Base-by-base conservation (phyloP, 2,113 vertebrate species). In the Gadus macrocephalus region DNA sequence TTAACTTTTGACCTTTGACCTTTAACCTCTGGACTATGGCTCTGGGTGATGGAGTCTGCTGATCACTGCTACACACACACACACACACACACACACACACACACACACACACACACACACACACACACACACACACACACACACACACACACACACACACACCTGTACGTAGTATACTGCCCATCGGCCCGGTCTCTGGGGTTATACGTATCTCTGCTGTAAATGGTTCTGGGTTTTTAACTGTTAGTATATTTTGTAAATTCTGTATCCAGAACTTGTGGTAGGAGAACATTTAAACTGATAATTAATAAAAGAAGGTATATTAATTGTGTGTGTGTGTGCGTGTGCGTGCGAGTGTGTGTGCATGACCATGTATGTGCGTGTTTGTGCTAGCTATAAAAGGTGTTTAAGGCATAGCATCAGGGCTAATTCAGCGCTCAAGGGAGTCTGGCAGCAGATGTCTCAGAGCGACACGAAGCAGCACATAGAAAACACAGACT, bases 231-330 rank as follows among this genome's bases (percentile, higher is more conserved):
- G 65, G 82, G 69, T 72, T 3, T 62, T 85, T 66, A 66, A 73
- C 70, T 86, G 77, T 78, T 67, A 15, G 68, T 84, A 67, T 83
- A 75, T 86, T 86, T 83, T 83, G 66, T 81, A 77, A 71, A 61
- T 66, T 74, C 15, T 64, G 67, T 78, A 74, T 84, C 31, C 72
- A 79, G 25, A 66, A 63, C 81, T 82, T 76, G 75, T 80, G 70
- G 72, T 79, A 64, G 73, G 81, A 62, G 72, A 71, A 73, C 62
- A 35, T 28, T 35, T 53, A 62, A 62, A 58, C 42, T 49, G n/a
- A 58, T 58, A n/a, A 16, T 55, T 11, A 55, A 55, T 55, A 55
- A 11, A 15, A 55, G 53, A 55, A n/a, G 55, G n/a, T 2, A 58
- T n/a, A 58, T 17, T 5, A 58, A 58, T 58, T 58, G 15, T n/a